phyloP scores from a whole-genome alignment of 2,888 invertebrate species.

The Eulithis prunata region DNA sequence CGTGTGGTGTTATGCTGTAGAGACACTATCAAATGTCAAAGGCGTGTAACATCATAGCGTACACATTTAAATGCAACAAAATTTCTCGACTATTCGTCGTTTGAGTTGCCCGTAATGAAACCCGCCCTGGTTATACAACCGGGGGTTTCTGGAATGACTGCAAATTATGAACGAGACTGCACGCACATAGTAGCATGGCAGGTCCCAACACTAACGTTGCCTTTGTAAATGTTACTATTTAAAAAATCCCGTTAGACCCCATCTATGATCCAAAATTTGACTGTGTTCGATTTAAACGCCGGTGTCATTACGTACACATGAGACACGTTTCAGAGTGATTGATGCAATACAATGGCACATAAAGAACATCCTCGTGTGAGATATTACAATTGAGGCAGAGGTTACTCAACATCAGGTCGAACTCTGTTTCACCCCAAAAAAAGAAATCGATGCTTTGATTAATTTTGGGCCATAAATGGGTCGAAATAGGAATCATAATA shows the following conservation, averaged over 20 bases:
- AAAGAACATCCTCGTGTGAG: no score
- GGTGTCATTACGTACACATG: no score
- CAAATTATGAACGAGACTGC: slow-evolving; percentile 1
- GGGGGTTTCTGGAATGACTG: background rate
- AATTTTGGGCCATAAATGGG: background rate
- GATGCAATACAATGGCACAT: no score
- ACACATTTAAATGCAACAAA: no score
- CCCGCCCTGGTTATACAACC: no score
- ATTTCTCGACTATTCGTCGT: background rate
- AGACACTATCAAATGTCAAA: no score
- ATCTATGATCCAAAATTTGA: background rate
- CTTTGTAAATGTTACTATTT: background rate
- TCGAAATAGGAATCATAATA: background rate
- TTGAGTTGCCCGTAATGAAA: background rate
- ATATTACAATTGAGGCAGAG: no score
- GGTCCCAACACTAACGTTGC: slow-evolving; percentile 4
- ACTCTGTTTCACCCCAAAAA: no score
- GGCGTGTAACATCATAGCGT: no score
- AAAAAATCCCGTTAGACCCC: background rate
- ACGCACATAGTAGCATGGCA: background rate
- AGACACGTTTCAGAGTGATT: no score
- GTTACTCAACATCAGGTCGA: no score
- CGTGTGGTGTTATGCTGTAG: no score
- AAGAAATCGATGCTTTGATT: background rate
- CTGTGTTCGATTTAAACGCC: background rate